Base-by-base conservation (phyloP, 2,797 vertebrate species). In the Pseudochirops cupreus region DNA sequence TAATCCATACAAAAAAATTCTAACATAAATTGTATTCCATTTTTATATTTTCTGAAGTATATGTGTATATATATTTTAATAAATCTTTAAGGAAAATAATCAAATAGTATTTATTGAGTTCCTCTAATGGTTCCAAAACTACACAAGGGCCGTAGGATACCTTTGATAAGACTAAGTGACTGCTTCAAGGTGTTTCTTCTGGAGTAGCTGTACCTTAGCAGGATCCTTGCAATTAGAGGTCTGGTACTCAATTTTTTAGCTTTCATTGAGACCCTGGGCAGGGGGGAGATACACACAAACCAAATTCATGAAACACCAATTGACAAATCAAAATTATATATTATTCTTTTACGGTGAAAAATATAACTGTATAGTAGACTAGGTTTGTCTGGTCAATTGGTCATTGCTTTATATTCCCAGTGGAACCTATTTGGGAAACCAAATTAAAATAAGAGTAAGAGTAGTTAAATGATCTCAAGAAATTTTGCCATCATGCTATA, bases 281-380 rank as follows among this genome's bases (percentile, higher is more conserved):
- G n/a, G 5, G 14, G 6, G 14, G 18, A 18, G 18, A 46, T 82
- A n/a, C 67, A 39, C 2, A 46, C 39, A 82, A 46, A 39, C 18
- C n/a, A 82, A 82, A 82, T 5, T 39, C 67, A 82, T 21, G 21
- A 74, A 82, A 39, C 16, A 82, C n/a, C 18, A 9, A 24, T 46
- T 56, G 21, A 18, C 59, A 33, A 33, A 21, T 21, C 82, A 56
- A 55, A 91, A 31, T 1, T 59, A 53, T 39, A 39, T 94, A 58
- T 74, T 52, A 50, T 58, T 67, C 91, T 62, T 56, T 90, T 59
- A 55, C 11, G 90, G 55, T 56, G 82, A 67, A 56, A 95, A 92
- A 26, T 56, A n/a, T 46, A 74, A 1, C 91, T 90, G 10, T 53
- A 39, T 12, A 93, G 31, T 82, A 50, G 46, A 74, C 87, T 7